A percentile compares a stretch with the other conserved stretches of the same genome.
Evolutionary conservation across 2,888 invertebrate species (phyloP).

Genomic region (Machimus atricapillus): DNA sequence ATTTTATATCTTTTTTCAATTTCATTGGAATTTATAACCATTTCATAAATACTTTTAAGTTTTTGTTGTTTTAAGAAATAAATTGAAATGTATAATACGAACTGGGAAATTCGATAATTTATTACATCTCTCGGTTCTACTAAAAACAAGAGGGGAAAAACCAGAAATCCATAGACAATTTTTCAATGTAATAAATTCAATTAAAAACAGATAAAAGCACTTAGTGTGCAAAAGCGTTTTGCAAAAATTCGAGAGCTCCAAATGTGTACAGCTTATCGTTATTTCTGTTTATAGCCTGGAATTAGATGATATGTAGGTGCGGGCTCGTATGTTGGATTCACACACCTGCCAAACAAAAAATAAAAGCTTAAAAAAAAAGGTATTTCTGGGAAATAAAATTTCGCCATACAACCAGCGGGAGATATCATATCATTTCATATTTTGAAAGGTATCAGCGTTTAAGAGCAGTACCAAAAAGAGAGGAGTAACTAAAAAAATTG

Average conservation of each 20-base stretch:
- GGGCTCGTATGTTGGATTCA: neutral
- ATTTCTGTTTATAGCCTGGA: neutral
- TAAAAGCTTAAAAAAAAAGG: neutral
- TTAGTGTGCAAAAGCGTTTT: neutral
- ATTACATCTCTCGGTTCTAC: neutral
- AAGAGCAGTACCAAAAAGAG: neutral
- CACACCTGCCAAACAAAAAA: neutral
- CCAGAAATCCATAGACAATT: neutral
- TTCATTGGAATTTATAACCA: neutral
- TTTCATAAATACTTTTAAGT: neutral
- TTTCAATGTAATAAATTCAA: neutral
- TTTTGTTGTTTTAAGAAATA: neutral
- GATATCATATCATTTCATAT: neutral
- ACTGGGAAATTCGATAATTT: neutral
- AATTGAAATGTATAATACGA: neutral
- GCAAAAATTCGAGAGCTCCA: neutral
- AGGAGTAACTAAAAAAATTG: neutral
- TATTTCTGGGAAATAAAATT: neutral
- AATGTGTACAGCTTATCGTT: neutral
- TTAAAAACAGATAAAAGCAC: neutral
- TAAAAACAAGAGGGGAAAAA: neutral
- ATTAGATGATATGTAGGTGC: neutral
- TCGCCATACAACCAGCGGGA: no score
- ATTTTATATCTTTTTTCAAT: neutral
- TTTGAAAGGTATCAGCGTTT: neutral